phyloP scores from a whole-genome alignment of 2,797 vertebrate species.

The Gallinago nigripennis region DNA sequence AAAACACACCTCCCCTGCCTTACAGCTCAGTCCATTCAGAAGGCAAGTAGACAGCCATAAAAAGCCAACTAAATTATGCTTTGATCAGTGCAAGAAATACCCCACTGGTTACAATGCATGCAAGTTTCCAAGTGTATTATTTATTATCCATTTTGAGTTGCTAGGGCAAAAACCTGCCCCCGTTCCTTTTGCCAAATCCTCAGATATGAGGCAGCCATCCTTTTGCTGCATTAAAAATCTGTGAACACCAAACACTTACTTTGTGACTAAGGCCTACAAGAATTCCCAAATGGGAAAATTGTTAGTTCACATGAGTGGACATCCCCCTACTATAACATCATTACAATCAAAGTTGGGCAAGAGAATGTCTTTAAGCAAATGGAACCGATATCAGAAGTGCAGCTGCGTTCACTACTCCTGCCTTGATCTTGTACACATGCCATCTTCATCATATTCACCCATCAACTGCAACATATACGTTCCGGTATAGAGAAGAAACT shows the following conservation, averaged over 20 bases:
- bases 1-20: not conserved
- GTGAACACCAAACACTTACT: not conserved
- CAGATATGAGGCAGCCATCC: not conserved
- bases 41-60: not conserved
- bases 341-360: not conserved
- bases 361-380: not conserved
- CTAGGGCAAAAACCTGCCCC: not conserved
- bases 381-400: not conserved
- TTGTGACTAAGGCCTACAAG: not conserved
- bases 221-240: not conserved
- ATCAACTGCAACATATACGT: conserved; percentile 76
- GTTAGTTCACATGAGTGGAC: not conserved
- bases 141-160: not conserved
- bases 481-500: conserved; percentile 79
- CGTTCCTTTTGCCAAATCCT: not conserved
- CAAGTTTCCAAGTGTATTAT: not conserved
- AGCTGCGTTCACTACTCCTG: not conserved
- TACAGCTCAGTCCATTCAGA: not conserved
- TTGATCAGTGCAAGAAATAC: not conserved
- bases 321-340: not conserved
- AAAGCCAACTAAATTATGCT: not conserved
- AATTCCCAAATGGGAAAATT: not conserved
- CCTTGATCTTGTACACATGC: not conserved
- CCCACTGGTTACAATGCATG: not conserved
- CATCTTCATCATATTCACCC: conserved; percentile 68